Evolutionary conservation across 2,888 invertebrate species (phyloP).

Genomic region (Pyrocoelia pectoralis): DNA sequence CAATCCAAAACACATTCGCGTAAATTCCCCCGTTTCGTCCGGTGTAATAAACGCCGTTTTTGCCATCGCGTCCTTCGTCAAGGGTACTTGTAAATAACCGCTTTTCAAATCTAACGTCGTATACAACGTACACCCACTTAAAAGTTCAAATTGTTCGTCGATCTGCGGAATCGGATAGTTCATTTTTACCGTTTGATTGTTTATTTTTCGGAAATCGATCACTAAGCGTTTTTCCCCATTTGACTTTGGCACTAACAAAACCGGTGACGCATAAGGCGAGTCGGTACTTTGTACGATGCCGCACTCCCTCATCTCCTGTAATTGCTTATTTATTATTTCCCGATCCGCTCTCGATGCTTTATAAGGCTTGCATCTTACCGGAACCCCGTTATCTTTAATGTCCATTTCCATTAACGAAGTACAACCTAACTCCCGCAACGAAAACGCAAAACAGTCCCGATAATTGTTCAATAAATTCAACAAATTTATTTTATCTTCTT

Average conservation of each 20-base stretch:
- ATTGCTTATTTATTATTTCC: constrained; percentile 26
- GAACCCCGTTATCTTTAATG: constrained; percentile 23
- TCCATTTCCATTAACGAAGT: constrained; percentile 24
- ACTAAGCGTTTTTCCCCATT: neutral
- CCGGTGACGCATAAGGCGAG: constrained; percentile 36
- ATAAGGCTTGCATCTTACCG: constrained; percentile 27
- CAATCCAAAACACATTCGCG: too few species aligned
- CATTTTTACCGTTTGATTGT: constrained; percentile 4
- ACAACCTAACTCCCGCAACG: constrained; percentile 23
- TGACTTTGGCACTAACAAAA: neutral
- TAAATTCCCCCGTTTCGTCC: too few species aligned
- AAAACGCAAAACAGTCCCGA: constrained; percentile 23
- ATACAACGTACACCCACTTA: too few species aligned
- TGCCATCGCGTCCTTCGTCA: too few species aligned
- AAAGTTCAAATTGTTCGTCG: constrained; percentile 36
- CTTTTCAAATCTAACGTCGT: too few species aligned
- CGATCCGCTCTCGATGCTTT: constrained; percentile 13
- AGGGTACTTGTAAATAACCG: too few species aligned
- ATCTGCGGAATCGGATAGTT: constrained; percentile 29
- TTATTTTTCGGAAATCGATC: constrained; percentile 4
- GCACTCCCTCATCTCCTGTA: constrained; percentile 33
- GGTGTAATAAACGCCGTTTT: too few species aligned
- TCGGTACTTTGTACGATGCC: constrained; percentile 39
- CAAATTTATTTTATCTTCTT: neutral
- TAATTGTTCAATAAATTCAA: constrained; percentile 17